Conservation (phyloP, 2,113 vertebrate genomes). For the Spermophilus dauricus region DNA sequence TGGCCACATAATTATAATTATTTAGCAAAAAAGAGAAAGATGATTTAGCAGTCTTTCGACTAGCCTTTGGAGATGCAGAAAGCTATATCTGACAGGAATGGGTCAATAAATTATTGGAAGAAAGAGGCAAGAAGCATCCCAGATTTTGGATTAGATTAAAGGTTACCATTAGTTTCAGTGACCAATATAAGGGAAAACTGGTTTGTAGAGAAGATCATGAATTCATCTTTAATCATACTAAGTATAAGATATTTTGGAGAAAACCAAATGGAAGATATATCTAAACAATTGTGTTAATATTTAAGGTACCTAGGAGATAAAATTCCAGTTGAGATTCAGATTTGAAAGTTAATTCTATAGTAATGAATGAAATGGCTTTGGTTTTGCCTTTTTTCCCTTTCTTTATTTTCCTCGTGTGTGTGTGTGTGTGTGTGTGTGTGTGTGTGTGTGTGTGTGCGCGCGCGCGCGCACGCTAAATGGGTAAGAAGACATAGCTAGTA, state of each 20-base stretch:
- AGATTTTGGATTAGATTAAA: background rate
- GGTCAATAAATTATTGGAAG: background rate
- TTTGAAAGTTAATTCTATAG: background rate
- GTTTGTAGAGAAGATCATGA: background rate
- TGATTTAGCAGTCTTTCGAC: background rate
- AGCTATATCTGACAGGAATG: background rate
- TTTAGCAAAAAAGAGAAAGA: background rate
- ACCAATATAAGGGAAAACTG: background rate
- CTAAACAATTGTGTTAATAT: background rate
- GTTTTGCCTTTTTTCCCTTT: background rate
- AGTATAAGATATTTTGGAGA: background rate
- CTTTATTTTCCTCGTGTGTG: background rate
- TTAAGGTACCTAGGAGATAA: background rate
- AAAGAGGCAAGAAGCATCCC: background rate
- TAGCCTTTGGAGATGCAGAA: slow-evolving; percentile 59
- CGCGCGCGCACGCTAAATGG: no score
- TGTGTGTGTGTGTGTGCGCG: no score
- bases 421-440: no score
- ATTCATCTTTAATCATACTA: background rate
- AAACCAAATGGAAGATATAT: slow-evolving; percentile 13
- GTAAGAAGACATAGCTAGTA: background rate
- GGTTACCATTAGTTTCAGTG: background rate
- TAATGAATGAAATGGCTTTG: background rate
- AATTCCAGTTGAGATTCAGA: background rate
- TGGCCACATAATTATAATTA: background rate